Conservation (phyloP, 2,113 vertebrate genomes). For the Amphiprion percula region DNA sequence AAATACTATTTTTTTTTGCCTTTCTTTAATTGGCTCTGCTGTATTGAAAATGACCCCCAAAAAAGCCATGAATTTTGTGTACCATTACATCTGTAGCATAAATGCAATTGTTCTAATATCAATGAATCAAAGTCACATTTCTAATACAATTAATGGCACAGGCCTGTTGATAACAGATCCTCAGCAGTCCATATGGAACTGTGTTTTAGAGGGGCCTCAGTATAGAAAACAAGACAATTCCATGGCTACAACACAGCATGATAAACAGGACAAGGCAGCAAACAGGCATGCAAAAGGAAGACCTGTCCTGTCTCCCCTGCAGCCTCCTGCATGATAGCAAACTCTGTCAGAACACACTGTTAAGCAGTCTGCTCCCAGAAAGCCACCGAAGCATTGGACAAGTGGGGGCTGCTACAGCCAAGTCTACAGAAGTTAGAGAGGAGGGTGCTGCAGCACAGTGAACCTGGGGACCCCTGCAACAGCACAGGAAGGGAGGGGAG, state of each 20-base stretch:
- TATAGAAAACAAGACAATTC: constrained; percentile 6
- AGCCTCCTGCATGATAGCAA: constrained; percentile 5
- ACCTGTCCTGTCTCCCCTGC: constrained; percentile 13
- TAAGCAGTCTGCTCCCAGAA: constrained; percentile 57
- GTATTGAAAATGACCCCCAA: no score
- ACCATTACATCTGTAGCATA: neutral
- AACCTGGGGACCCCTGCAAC: constrained; percentile 78
- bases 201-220: neutral
- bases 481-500: constrained; percentile 19
- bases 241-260: neutral
- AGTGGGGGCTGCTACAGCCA: constrained; percentile 18
- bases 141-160: neutral
- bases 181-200: neutral
- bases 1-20: no score
- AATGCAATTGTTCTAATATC: neutral
- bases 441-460: constrained; percentile 65
- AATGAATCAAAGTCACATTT: neutral
- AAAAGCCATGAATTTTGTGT: neutral
- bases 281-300: constrained; percentile 24
- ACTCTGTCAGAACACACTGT: constrained; percentile 19
- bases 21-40: no score
- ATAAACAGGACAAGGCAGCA: constrained; percentile 18
- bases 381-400: constrained; percentile 12
- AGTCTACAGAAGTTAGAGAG: constrained; percentile 65
- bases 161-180: neutral